Base-by-base conservation (phyloP, 2,113 vertebrate genomes). In the Periophthalmodon schlosseri region DNA sequence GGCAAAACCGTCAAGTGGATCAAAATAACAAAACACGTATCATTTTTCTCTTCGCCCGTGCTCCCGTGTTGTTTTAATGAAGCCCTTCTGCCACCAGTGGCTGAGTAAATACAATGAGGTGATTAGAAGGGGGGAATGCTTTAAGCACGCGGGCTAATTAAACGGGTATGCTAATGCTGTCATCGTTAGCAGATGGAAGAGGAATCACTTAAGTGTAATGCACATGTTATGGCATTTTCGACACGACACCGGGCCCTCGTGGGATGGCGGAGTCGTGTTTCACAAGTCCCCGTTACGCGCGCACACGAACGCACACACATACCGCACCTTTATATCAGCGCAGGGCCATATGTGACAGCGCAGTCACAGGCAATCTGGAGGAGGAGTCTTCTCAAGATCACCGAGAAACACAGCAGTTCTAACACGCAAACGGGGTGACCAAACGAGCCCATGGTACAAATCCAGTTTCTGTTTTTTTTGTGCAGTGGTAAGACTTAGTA, bases 141-240 rank as follows among this genome's bases (percentile, higher is more conserved):
- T 96, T 96, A 96, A 97, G 96, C 95, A 88, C 91, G 92, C 92
- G 90, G 52, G 94, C 97, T 99, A 99, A 99, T 99, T 99, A 99
- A 99, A 96, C 95, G 95, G 95, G 95, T 98, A 99, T 98, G 97
- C 96, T 97, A 99, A 99, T 99, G 97, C 95, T 96, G 97, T 98
- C 96, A 97, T 97, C 96, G 95, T 97, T 97, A 98, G 97, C 96
- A 98, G 98, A 98, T 97, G 95, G 96, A 97, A 97, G 97, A 98
- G 96, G 96, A 98, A 98, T 97, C 94, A 96, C 96, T 97, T 98
- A 97, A 92, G 96, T 98, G 95, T 96, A 97, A 97, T 95, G 96
- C 95, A 95, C 96, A 95, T 96, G 96, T 97, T 97, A 96, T 95
- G 94, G 95, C 96, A 96, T 96, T 95, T 96, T 96, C 95, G 94